Percentiles rank a stretch among this genome's conserved stretches.
These are phyloP conservation scores for Cantharis flavilabris DNA, from an alignment of 2,888 invertebrate species.

Conservation along the genomic window DNA sequence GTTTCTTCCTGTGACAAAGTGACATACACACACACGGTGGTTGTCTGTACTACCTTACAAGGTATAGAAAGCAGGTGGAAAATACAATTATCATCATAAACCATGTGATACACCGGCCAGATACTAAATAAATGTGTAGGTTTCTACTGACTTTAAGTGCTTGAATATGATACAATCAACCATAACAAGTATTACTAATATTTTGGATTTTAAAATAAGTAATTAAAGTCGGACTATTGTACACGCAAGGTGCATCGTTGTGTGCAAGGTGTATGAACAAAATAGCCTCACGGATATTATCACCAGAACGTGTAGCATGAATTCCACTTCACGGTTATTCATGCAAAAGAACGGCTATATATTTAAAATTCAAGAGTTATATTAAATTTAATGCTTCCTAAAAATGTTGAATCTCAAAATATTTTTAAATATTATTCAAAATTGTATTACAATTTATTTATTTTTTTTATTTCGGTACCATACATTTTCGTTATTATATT, in stretches of 20 bases:
- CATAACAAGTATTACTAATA: constrained; percentile 13
- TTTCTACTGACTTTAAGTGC: constrained; percentile 22
- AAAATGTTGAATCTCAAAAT: not conserved
- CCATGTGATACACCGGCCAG: constrained; percentile 39
- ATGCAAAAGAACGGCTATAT: constrained; percentile 22
- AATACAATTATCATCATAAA: constrained; percentile 34
- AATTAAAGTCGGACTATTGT: constrained; percentile 26
- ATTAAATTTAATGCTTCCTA: not conserved
- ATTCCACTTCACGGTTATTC: constrained; percentile 34
- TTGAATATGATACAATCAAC: constrained; percentile 19
- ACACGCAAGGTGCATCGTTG: constrained; percentile 35
- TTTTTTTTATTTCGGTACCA: too few species aligned
- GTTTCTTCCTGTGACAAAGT: constrained; percentile 22
- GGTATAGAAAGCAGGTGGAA: constrained; percentile 31
- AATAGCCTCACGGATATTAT: constrained; percentile 26
- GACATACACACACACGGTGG: constrained; percentile 5
- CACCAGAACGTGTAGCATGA: constrained; percentile 33
- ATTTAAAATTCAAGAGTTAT: not conserved
- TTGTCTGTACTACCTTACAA: not conserved
- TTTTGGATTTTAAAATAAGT: constrained; percentile 12
- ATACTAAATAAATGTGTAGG: constrained; percentile 36
- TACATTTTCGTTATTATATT: not conserved
- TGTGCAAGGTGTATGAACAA: constrained; percentile 36
- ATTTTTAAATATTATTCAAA: not conserved
- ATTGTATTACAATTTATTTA: not conserved